Base-by-base conservation (phyloP, 2,113 vertebrate genomes). In the Fulica atra region DNA sequence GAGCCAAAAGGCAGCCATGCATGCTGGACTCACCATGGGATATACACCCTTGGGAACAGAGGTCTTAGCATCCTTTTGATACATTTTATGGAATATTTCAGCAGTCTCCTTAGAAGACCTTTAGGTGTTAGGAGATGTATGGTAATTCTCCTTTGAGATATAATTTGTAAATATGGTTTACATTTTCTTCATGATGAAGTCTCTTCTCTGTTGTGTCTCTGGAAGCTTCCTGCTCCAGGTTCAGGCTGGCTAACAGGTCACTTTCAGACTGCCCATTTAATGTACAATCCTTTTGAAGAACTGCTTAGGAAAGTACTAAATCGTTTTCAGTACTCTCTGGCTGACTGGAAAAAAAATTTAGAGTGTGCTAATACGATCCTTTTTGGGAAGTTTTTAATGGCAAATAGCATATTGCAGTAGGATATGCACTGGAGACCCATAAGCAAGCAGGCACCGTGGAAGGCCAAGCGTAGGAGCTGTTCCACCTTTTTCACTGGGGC, bases 31-130 rank as follows among this genome's bases (percentile, higher is more conserved):
- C 19, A 12, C 14, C 54, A 17, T 7, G 23, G 31, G 7, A 57
- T 0, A 0, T 50, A 11, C 14, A 5, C 31, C 28, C 31, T 7
- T 57, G 24, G 70, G n/a, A 86, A 44, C 4, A 72, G 31, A 1
- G 3, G 3, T 81, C 23, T 61, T 68, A 36, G 35, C 7, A 59
- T 25, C 13, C 16, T 48, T 56, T 20, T 46, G 70, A 7, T 56
- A 56, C 28, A 4, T 65, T 87, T 69, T 9, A 36, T 9, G 36
- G n/a, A 71, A 5, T 63, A 8, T 28, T 76, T 63, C 59, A 82
- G 9, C 31, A 76, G 23, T 6, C 28, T 66, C 33, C 54, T 83
- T 50, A 73, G 51, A 85, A 66, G 36, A 77, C 59, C 19, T 31
- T 77, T 25, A 54, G 33, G 40, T 59, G 7, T 38, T 63, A 57